Percentiles rank a stretch among this genome's conserved stretches.
Conservation (phyloP, 2,888 invertebrate species). For the Leuctra nigra region DNA sequence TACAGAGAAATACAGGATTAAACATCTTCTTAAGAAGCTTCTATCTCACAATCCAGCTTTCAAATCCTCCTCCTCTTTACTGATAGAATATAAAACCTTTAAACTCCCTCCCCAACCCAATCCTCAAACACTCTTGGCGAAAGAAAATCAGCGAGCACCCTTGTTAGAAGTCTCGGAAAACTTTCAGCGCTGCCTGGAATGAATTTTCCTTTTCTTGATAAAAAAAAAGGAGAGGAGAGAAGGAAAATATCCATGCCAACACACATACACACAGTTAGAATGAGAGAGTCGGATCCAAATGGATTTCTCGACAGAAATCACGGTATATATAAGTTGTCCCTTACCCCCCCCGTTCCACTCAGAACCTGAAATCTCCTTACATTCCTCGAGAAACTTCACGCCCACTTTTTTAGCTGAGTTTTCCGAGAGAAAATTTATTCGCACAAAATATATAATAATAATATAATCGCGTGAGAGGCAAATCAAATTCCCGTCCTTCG, state of each 20-base stretch:
- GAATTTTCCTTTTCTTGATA: background rate
- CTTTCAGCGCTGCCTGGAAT: too few species aligned
- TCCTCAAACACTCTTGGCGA: background rate
- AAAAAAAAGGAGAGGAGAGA: background rate
- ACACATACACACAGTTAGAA: background rate
- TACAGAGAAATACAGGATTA: too few species aligned
- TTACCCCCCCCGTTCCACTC: background rate
- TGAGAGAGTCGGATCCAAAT: background rate
- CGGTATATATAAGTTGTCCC: slow-evolving; percentile 3
- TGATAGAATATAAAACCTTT: background rate
- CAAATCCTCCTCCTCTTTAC: too few species aligned
- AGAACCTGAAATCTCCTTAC: too few species aligned
- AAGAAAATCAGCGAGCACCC: background rate
- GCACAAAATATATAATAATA: slow-evolving; percentile 4
- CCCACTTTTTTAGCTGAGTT: background rate
- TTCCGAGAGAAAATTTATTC: slow-evolving; percentile 5
- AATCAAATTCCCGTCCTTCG: background rate
- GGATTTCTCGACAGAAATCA: slow-evolving; percentile 11
- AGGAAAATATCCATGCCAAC: slow-evolving; percentile 8
- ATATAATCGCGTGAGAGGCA: slow-evolving; percentile 1
- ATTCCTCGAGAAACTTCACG: background rate
- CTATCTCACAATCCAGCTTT: too few species aligned
- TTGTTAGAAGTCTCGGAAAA: too few species aligned
- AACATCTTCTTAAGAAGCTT: too few species aligned
- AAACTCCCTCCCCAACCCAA: background rate